Base-by-base conservation (phyloP, 2,888 invertebrate species). In the Anaspis maculata region DNA sequence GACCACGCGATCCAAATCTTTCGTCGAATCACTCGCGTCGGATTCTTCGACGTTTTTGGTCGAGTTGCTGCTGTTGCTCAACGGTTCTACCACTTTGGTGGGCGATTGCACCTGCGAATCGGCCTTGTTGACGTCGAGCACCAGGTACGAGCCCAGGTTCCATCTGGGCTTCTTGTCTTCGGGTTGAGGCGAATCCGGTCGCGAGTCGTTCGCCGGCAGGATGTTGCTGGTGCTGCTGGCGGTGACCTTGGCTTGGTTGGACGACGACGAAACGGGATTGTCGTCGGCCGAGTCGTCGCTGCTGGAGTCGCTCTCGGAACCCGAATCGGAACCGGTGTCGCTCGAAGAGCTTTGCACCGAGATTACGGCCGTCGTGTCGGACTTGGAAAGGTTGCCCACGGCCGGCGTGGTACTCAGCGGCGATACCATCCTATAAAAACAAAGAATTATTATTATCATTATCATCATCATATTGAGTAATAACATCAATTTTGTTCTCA, bases 271-370 rank as follows among this genome's bases (percentile, higher is more conserved):
- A 33, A 52, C 45, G 30, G 42, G 47, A 34, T 49, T 56, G 25
- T 70, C 70, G 29, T 72, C 72, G 22, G 64, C 70, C 24, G 71
- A 69, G 37, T 71, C 73, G 40, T 73, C 73, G 46, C 69, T 71
- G 49, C 68, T 73, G 3, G 68, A 65, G 38, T 69, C 68, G 27
- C 55, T 69, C 31, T 74, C 77, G 1, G 75, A 70, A 9, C 73
- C 74, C 0, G 78, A 74, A 41, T 76, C 72, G 3, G 77, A 73
- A 42, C 73, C 73, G 1, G 79, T 75, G 51, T 75, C 79, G 22
- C 76, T 76, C 1, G 75, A 76, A 2, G 78, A 77, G 70, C 30
- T 24, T 10, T 9, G 29, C 2, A 22, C 21, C 21, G 34, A 22
- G n/a, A 10, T 5, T 5, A 10, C 15, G 15, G n/a, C 16, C 9